phyloP scores from a whole-genome alignment of 35 echinoderm and acorn worm species.

The Anneissia japonica region DNA sequence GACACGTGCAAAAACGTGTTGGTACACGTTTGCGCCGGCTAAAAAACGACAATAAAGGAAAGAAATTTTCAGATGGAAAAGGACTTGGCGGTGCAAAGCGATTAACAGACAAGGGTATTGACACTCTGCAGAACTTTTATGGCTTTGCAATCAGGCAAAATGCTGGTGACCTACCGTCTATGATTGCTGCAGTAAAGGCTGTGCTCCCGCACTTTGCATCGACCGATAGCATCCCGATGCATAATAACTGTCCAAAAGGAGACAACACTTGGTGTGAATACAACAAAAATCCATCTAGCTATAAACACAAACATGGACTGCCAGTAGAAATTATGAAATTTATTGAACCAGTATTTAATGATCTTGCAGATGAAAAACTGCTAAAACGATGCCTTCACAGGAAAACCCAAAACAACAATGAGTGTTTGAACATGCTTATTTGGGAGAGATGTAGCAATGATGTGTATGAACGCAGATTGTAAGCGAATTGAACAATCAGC shows the following conservation, averaged over 20 bases:
- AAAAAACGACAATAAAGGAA: neutral
- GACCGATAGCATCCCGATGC: neutral
- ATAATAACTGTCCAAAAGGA: no score
- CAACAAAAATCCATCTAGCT: no score
- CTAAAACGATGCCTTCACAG: no score
- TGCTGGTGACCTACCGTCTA: neutral
- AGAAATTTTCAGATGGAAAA: conserved; percentile 24
- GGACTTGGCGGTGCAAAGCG: neutral
- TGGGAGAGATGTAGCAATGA: no score
- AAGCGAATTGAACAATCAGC: neutral
- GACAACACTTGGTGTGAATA: no score
- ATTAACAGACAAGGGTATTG: conserved; percentile 10
- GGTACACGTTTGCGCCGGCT: conserved; percentile 3
- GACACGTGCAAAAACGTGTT: conserved; percentile 17
- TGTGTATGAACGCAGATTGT: no score
- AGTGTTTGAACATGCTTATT: no score
- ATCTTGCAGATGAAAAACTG: no score
- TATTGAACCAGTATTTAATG: no score
- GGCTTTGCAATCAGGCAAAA: conserved; percentile 14
- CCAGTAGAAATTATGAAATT: no score
- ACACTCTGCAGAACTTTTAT: conserved; percentile 25
- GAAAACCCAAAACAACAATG: no score
- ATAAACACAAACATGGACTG: no score
- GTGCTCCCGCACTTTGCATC: neutral
- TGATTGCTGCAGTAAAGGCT: neutral